A percentile compares a stretch with the other conserved stretches of the same genome.
These are phyloP conservation scores for Rosalia funebris DNA, from an alignment of 2,888 invertebrate genomes.

Conservation along the genomic window DNA sequence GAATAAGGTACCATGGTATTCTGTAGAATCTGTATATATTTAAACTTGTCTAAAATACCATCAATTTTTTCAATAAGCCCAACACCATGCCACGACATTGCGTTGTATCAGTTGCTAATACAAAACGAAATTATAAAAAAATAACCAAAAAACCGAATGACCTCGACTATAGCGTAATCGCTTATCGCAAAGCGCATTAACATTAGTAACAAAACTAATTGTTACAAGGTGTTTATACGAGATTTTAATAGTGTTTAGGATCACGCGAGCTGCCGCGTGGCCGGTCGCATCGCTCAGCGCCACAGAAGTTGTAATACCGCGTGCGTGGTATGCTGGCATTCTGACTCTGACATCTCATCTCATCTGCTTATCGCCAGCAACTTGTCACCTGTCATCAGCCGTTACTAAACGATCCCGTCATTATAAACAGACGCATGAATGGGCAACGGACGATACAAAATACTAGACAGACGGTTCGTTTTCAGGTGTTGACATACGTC, in stretches of 20 bases:
- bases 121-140: too few species aligned
- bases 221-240: constrained; percentile 59
- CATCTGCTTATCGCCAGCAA: constrained; percentile 47
- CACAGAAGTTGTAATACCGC: constrained; percentile 29
- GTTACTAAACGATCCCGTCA: constrained; percentile 33
- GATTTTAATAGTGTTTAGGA: constrained; percentile 56
- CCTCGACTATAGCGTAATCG: constrained; percentile 16
- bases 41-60: too few species aligned
- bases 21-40: too few species aligned
- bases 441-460: constrained; percentile 25
- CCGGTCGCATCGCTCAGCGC: not conserved
- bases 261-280: constrained; percentile 51
- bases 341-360: constrained; percentile 44
- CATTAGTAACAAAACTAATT: constrained; percentile 55
- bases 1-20: too few species aligned
- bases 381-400: constrained; percentile 49
- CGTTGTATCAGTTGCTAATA: too few species aligned
- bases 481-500: constrained; percentile 5
- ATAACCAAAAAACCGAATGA: too few species aligned
- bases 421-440: constrained; percentile 27
- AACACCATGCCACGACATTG: too few species aligned
- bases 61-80: too few species aligned
- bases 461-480: constrained; percentile 10
- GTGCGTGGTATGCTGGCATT: constrained; percentile 38
- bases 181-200: constrained; percentile 48